Base-by-base conservation (phyloP, 2,113 vertebrate species). In the Seriola dumerili region DNA sequence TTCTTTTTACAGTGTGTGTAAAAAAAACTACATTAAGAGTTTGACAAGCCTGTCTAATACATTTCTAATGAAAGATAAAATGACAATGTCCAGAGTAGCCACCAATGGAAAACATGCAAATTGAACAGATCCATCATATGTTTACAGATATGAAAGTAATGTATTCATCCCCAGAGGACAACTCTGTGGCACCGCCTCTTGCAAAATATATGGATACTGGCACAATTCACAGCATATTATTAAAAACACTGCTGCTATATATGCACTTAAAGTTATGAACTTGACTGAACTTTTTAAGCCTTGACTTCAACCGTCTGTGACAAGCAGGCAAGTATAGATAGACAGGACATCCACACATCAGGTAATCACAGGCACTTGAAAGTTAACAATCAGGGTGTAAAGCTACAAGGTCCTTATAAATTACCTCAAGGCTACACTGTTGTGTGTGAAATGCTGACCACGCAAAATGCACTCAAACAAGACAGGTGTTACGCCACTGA, bases 1-100 rank as follows among this genome's bases (percentile, higher is more conserved):
- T 78, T 72, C 0, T 55, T 71, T 66, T 46, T 12, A 13, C 14
- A 58, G 10, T 68, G 9, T 72, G 76, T 69, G 16, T 67, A 68
- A 78, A 80, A 75, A 78, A 66, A 48, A 70, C 34, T 50, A 69
- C 29, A 63, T 68, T 44, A 67, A 59, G 38, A 78, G 67, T 65
- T 81, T 78, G 64, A 71, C 71, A 70, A 52, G 8, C 14, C 16
- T 57, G 50, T 10, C 34, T 23, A n/a, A 72, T 34, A 34, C 14
- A 32, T 25, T 65, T 19, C 21, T 48, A 50, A 72, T 57, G 58
- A 69, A 72, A 72, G 9, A 38, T 6, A 57, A 57, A 48, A 76
- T 72, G 29, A 42, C 46, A 32, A 48, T 9, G 21, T 84, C 40
- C n/a, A 42, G 23, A 44, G 36, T 12, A n/a, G 12, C 32, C 34